Evolutionary conservation across 2,113 vertebrate species (phyloP).

Genomic region (Mus spicilegus): DNA sequence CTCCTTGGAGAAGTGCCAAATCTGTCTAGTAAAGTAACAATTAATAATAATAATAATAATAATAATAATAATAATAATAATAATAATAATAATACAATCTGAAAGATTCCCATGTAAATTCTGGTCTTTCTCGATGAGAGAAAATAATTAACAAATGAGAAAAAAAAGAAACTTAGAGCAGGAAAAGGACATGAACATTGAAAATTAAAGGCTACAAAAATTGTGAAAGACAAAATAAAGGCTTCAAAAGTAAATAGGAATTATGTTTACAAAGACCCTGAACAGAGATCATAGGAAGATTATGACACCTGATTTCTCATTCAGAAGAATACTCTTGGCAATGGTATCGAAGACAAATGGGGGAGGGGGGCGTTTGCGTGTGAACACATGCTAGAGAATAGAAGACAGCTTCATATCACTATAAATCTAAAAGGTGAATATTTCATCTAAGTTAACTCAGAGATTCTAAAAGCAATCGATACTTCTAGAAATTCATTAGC

Average conservation of each 20-base stretch:
- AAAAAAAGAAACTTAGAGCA: neutral
- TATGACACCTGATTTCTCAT: conserved; percentile 50
- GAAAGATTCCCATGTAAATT: neutral
- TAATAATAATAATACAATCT: neutral
- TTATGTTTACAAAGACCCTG: neutral
- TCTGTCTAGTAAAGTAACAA: neutral
- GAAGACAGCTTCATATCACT: neutral
- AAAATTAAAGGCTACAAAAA: conserved; percentile 36
- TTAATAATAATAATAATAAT: neutral
- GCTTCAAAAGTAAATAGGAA: neutral
- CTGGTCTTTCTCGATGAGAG: neutral
- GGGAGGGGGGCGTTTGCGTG: neutral
- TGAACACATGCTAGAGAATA: neutral
- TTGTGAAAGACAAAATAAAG: conserved; percentile 10
- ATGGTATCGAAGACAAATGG: neutral
- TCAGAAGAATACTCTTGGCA: conserved; percentile 46
- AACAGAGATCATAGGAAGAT: neutral
- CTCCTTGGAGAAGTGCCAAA: conserved; percentile 20
- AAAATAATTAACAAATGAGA: neutral
- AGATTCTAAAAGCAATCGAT: conserved; percentile 37
- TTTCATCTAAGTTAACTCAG: neutral
- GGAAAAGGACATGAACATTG: neutral
- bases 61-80: neutral
- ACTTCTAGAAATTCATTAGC: neutral
- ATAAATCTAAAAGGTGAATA: conserved; percentile 23